A percentile compares a stretch with the other conserved stretches of the same genome.
Conservation (phyloP, 2,113 vertebrate species). For the Lepus europaeus region DNA sequence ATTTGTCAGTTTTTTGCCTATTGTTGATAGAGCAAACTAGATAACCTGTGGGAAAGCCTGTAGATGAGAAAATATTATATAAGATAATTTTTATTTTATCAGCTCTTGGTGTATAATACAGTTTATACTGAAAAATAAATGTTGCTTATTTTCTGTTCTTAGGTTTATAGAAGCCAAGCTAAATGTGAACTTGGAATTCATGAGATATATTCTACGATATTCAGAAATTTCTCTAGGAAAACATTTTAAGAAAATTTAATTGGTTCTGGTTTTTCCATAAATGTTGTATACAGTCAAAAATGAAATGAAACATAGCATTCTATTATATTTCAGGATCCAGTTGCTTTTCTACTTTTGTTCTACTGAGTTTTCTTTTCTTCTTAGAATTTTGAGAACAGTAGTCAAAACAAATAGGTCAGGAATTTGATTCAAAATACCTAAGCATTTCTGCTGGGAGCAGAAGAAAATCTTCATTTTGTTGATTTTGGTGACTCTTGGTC, state of each 20-base stretch:
- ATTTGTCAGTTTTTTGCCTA: not conserved
- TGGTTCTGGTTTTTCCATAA: slow-evolving; percentile 23
- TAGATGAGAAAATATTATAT: not conserved
- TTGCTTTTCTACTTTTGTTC: slow-evolving; percentile 43
- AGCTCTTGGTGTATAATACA: not conserved
- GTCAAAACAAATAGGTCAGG: slow-evolving; percentile 22
- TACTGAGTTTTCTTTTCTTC: slow-evolving; percentile 39
- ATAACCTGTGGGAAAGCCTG: slow-evolving; percentile 11
- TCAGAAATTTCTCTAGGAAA: slow-evolving; percentile 61
- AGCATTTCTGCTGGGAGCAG: slow-evolving; percentile 3
- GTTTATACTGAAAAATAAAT: not conserved
- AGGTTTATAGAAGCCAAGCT: not conserved
- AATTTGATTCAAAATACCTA: slow-evolving; percentile 46
- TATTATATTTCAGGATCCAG: not conserved
- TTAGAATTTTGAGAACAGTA: slow-evolving; percentile 59
- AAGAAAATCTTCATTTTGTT: slow-evolving; percentile 59
- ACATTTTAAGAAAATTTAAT: slow-evolving; percentile 50
- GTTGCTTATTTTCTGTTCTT: not conserved
- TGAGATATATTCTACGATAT: slow-evolving; percentile 5
- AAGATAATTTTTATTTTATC: slow-evolving; percentile 25
- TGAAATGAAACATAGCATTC: slow-evolving; percentile 14
- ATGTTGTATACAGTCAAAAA: slow-evolving; percentile 42
- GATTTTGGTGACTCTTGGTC: not conserved
- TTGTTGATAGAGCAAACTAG: slow-evolving; percentile 37
- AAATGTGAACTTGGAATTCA: slow-evolving; percentile 28